These are phyloP conservation scores for Rhinoderma darwinii DNA, from an alignment of 2,113 vertebrate genomes.

Conservation along the genomic window DNA sequence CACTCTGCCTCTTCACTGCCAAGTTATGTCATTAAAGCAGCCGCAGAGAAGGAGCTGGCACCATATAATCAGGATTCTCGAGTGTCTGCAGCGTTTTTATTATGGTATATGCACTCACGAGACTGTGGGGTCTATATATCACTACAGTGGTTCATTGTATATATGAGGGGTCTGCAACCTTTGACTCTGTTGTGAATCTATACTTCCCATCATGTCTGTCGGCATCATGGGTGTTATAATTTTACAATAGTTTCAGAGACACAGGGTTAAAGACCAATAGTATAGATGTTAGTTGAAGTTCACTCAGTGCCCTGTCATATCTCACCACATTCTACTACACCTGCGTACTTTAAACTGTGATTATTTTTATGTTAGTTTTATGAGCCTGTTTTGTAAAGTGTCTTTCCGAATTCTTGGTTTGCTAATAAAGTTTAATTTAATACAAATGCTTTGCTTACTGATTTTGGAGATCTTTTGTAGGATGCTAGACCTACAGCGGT, in stretches of 20 bases:
- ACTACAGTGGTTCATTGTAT: background rate
- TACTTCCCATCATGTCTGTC: background rate
- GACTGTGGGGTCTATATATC: background rate
- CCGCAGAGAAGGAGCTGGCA: background rate
- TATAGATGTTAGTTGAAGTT: background rate
- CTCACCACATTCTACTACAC: background rate
- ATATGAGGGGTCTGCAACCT: background rate
- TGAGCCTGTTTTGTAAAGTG: conserved; percentile 4
- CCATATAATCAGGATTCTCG: background rate
- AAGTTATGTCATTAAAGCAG: background rate
- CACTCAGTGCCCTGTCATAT: background rate
- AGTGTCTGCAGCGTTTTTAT: background rate
- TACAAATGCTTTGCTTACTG: background rate
- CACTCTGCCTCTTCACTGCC: conserved; percentile 28
- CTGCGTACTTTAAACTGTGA: conserved; percentile 24
- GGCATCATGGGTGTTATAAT: background rate
- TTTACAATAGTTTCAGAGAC: background rate
- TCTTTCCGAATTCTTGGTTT: conserved; percentile 8
- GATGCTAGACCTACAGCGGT: background rate
- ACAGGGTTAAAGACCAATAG: background rate
- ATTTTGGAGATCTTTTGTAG: background rate
- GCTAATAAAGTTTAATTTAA: conserved; percentile 39
- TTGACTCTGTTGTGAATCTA: background rate
- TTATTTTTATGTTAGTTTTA: conserved; percentile 1
- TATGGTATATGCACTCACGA: background rate